Base-by-base conservation (phyloP, 2,797 vertebrate genomes). In the Muscicapa striata region DNA sequence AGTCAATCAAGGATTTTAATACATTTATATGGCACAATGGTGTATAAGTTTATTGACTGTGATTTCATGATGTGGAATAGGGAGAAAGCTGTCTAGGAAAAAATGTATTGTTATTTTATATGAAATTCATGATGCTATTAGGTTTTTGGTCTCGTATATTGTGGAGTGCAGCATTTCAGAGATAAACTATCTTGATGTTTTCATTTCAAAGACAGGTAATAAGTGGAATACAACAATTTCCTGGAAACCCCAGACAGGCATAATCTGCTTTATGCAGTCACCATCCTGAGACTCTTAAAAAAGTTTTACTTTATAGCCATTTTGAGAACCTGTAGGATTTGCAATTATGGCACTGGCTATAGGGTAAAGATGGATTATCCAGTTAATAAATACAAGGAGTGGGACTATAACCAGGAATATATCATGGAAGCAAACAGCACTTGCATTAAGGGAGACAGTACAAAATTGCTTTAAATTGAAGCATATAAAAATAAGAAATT, bases 151-250 rank as follows among this genome's bases (percentile, higher is more conserved):
- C 82, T 96, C 46, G 3, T 92, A 93, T 90, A 94, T 94, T 93
- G 84, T 90, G 92, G 85, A 97, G 91, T 90, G 63, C 52, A 97
- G 93, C 94, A 95, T 97, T 98, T 97, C 95, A 96, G 89, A 97
- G 97, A 97, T 97, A 97, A 98, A 97, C 96, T 96, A 95, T 96
- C 97, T 96, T 97, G 96, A 96, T 98, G 96, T 97, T 98, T 98
- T 98, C 97, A 98, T 98, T 98, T 97, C 96, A 97, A 96, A 97
- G 97, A 97, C 96, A 98, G 96, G 94, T 96, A 97, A 97, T 98
- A 97, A 97, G 95, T 96, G 85, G 96, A 97, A 97, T 91, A 97
- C 96, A 97, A 97, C 95, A 82, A 97, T 97, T 98, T 97, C 94
- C 96, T 97, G 86, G 92, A 95, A 96, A 95, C 91, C 84, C 84